Percentiles rank a stretch among this genome's conserved stretches.
phyloP scores from a whole-genome alignment of 2,888 invertebrate genomes.

The Drosophila fulvimacula region DNA sequence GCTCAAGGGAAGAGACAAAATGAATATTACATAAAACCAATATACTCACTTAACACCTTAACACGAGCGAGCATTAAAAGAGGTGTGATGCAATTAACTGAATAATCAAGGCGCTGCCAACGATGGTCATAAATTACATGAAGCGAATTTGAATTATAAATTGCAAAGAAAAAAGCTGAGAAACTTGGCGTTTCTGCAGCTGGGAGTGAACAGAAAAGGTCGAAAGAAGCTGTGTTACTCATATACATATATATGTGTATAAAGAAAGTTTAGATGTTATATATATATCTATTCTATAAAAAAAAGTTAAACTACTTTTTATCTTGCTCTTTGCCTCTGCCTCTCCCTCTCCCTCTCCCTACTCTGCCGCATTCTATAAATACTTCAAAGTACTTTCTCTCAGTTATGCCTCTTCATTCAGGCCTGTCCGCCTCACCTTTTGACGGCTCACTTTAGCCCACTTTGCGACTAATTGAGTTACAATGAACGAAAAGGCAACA shows the following conservation, averaged over 20 bases:
- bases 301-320: too few species aligned
- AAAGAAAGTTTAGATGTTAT: too few species aligned
- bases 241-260: not conserved
- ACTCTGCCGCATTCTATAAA: not conserved
- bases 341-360: not conserved
- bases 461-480: conserved; percentile 47
- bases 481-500: conserved; percentile 28
- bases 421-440: not conserved
- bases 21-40: too few species aligned
- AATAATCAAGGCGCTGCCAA: not conserved
- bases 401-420: not conserved
- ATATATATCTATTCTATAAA: not conserved
- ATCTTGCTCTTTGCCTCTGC: too few species aligned
- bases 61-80: not conserved
- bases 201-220: not conserved
- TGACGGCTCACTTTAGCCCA: conserved; percentile 17
- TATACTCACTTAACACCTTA: not conserved
- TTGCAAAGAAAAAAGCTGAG: not conserved
- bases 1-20: too few species aligned
- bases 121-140: conserved; percentile 2
- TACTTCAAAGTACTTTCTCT: not conserved
- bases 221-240: not conserved
- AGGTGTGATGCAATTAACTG: conserved; percentile 9
- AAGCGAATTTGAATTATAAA: conserved; percentile 16
- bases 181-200: not conserved